These are phyloP conservation scores for Agrochola lychnidis DNA, from an alignment of 2,888 invertebrate species.

Conservation along the genomic window DNA sequence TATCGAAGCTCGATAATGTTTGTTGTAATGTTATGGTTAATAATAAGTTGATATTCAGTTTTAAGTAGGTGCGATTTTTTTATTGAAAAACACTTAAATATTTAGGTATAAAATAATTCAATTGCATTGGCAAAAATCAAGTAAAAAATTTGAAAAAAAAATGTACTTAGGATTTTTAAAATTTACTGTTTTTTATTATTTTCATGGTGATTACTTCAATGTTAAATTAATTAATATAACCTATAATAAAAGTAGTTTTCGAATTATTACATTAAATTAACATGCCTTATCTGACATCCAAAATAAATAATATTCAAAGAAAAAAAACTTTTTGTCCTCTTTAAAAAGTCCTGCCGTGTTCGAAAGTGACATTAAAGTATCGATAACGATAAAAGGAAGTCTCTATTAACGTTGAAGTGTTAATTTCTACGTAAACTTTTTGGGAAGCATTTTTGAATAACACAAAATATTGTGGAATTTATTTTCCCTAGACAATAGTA, in stretches of 20 bases:
- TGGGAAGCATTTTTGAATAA: conserved; percentile 11
- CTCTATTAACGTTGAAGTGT: conserved; percentile 50
- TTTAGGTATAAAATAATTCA: neutral
- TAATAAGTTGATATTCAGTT: conserved; percentile 40
- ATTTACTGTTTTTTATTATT: neutral
- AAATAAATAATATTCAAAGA: neutral
- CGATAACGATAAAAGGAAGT: conserved; percentile 57
- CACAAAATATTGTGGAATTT: conserved; percentile 4
- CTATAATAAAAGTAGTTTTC: neutral
- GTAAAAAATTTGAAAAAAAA: neutral
- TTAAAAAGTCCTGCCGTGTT: conserved; percentile 46
- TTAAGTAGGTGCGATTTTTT: conserved; percentile 13
- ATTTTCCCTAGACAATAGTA: neutral
- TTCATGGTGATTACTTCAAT: neutral
- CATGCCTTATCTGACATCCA: neutral
- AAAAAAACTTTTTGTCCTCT: neutral
- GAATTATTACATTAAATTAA: neutral
- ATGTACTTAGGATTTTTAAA: no score
- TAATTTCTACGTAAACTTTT: conserved; percentile 55
- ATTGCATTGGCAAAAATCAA: neutral
- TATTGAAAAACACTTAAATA: neutral
- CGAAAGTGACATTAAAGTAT: conserved; percentile 59
- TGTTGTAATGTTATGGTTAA: conserved; percentile 37
- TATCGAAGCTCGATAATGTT: conserved; percentile 51
- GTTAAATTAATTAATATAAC: no score